Evolutionary conservation across 2,113 vertebrate species (phyloP).

Genomic region (Solea solea): DNA sequence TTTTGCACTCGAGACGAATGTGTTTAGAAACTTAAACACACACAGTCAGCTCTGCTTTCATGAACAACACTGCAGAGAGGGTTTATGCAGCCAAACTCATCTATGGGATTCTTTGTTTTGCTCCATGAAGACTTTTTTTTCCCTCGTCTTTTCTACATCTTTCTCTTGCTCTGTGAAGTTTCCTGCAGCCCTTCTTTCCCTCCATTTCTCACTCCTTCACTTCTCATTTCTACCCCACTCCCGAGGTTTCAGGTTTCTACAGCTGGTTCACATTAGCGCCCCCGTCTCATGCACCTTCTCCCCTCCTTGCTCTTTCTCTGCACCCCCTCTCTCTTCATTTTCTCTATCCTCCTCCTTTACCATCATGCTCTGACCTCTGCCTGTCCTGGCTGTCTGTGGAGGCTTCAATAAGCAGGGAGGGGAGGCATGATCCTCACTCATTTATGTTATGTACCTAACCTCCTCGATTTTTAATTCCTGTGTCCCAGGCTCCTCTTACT

Average conservation of each 20-base stretch:
- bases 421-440: constrained; percentile 46
- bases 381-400: constrained; percentile 54
- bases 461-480: constrained; percentile 34
- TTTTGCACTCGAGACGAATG: neutral
- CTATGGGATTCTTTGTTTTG: constrained; percentile 78
- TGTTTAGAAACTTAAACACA: constrained; percentile 12
- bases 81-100: constrained; percentile 61
- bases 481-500: constrained; percentile 15
- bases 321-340: constrained; percentile 21
- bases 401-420: constrained; percentile 54
- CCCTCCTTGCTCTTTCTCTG: constrained; percentile 12
- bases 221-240: constrained; percentile 66
- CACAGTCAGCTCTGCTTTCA: constrained; percentile 37
- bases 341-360: constrained; percentile 42
- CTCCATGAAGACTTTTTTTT: constrained; percentile 57
- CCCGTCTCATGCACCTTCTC: constrained; percentile 54
- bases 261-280: constrained; percentile 83
- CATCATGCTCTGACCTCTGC: constrained; percentile 76
- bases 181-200: constrained; percentile 63
- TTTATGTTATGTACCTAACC: constrained; percentile 40
- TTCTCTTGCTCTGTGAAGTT: constrained; percentile 44
- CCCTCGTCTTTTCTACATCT: constrained; percentile 45
- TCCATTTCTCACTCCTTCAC: constrained; percentile 72
- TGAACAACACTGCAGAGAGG: constrained; percentile 36
- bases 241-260: constrained; percentile 82